Base-by-base conservation (phyloP, 2,888 invertebrate genomes). In the Stramonita haemastoma region DNA sequence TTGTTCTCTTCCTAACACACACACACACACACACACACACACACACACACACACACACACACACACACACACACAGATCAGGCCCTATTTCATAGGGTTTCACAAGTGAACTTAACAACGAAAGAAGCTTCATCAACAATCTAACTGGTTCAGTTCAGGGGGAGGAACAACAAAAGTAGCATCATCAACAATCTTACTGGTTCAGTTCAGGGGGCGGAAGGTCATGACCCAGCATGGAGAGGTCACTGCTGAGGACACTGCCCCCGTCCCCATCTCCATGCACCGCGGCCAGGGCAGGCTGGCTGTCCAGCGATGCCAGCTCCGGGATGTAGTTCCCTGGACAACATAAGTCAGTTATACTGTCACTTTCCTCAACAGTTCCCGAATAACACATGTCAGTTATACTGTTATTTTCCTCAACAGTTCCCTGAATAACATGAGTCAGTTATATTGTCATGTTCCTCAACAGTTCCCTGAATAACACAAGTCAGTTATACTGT, bases 251-350 rank as follows among this genome's bases (percentile, higher is more conserved):
- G 81, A 94, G 88, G 22, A 93, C 90, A 88, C 94, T 94, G 79
- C 94, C 94, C 85, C 91, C 89, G 89, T 95, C 95, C 0, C 92
- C 92, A 60, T 91, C 81, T 34, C 89, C 34, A 34, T 86, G 86
- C 8, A 34, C 29, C 32, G 22, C 32, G 66, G 86, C 29, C 34
- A 34, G 11, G 22, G 66, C 26, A 8, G 66, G 15, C 6, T 34
- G 34, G 34, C 32, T 66, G 66, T 66, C 60, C 19, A 66, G 5
- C 11, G n/a, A 84, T 26, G 46, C 81, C 79, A 95, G 90, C 46
- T 93, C 93, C 29, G 95, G 94, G 84, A 92, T 92, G 90, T 94
- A 95, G 66, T 92, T 93, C 29, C 95, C 95, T 94, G 90, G 17
- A 73, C 13, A 89, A 60, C 32, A 32, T 4, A 2, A 46, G 4